Conservation (phyloP, 2,888 invertebrate species). For the Cataglyphis livida region DNA sequence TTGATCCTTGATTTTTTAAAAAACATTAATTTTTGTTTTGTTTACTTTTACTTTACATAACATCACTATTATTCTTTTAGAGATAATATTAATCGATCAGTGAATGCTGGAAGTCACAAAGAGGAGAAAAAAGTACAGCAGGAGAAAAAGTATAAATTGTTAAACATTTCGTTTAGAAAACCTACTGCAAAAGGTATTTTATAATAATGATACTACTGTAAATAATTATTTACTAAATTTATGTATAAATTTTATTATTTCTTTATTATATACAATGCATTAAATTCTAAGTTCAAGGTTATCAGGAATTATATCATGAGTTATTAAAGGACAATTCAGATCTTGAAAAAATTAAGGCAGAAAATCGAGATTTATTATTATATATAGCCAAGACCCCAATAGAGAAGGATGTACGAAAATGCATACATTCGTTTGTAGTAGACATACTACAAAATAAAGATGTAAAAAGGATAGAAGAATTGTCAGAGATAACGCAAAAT, state of each 20-base stretch:
- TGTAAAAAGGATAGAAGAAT: conserved; percentile 91
- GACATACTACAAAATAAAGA: conserved; percentile 89
- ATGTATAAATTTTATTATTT: neutral
- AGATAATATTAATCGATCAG: conserved; percentile 60
- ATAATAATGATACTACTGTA: neutral
- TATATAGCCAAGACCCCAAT: conserved; percentile 79
- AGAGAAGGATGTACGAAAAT: conserved; percentile 89
- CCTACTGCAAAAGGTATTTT: conserved; percentile 88
- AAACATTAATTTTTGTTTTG: neutral
- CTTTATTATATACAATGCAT: neutral
- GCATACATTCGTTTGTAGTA: conserved; percentile 89
- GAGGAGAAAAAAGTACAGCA: conserved; percentile 93
- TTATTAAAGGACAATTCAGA: conserved; percentile 86
- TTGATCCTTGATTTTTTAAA: neutral
- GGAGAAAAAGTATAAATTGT: conserved; percentile 92
- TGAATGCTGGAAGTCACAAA: conserved; percentile 40
- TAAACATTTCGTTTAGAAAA: conserved; percentile 92
- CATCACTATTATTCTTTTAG: conserved; percentile 52
- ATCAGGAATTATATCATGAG: conserved; percentile 84
- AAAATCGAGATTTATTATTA: conserved; percentile 81
- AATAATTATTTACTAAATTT: neutral
- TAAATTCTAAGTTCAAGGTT: conserved; percentile 81
- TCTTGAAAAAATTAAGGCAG: conserved; percentile 86
- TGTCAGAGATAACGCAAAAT: conserved; percentile 96
- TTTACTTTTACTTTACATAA: neutral